phyloP scores from a whole-genome alignment of 2,797 vertebrate genomes.

The Ibycter americanus region DNA sequence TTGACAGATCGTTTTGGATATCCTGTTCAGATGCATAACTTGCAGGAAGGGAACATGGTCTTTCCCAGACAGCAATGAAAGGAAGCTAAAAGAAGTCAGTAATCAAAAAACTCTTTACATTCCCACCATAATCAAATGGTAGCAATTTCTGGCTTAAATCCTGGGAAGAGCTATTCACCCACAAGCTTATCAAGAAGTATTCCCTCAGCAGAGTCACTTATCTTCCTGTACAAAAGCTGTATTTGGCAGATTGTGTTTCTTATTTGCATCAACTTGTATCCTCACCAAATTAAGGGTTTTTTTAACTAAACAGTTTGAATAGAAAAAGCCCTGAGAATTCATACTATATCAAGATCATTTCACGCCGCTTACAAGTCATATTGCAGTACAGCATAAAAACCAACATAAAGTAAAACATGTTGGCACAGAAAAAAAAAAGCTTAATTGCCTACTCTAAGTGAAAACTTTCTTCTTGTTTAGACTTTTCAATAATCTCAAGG shows the following conservation, averaged over 20 bases:
- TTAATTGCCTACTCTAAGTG: neutral
- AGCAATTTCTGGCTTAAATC: neutral
- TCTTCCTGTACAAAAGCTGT: neutral
- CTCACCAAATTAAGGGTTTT: neutral
- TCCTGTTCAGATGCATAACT: neutral
- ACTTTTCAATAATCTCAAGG: constrained; percentile 49
- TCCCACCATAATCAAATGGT: neutral
- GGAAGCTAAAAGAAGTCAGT: neutral
- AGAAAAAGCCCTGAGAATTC: neutral
- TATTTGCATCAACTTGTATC: neutral
- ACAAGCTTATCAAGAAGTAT: constrained; percentile 9
- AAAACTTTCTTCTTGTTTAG: constrained; percentile 53
- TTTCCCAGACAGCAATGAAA: neutral
- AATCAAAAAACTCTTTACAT: neutral
- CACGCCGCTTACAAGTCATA: neutral
- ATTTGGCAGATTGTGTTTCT: neutral
- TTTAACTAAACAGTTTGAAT: neutral
- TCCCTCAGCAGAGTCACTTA: neutral
- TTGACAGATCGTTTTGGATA: neutral
- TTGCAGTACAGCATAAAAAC: neutral
- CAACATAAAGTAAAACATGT: neutral
- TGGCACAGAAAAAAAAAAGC: neutral
- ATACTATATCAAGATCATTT: neutral
- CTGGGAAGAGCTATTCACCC: neutral
- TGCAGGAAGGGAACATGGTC: neutral